These are phyloP conservation scores for Drosophila micromelanica DNA, from an alignment of 1,140 invertebrate genomes.

Conservation along the genomic window DNA sequence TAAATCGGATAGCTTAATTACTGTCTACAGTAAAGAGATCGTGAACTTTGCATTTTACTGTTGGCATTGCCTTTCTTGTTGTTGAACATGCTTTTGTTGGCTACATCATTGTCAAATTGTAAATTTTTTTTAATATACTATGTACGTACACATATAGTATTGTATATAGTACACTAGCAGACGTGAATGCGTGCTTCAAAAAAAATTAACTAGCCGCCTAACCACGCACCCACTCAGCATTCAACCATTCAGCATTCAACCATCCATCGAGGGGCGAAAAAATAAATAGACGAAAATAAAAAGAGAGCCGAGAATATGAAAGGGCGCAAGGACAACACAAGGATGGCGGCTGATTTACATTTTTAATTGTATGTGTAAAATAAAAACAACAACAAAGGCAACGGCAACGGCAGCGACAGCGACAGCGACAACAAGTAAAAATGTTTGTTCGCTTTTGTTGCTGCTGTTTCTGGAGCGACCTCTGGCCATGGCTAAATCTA, in stretches of 20 bases:
- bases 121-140: conserved; percentile 7
- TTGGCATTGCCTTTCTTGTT: neutral
- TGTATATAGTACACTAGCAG: conserved; percentile 12
- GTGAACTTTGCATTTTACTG: neutral
- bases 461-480: conserved; percentile 13
- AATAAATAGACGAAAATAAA: conserved; percentile 7
- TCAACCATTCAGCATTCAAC: conserved; percentile 38
- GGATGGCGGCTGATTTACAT: conserved; percentile 74
- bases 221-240: conserved; percentile 35
- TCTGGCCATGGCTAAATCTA: conserved; percentile 19
- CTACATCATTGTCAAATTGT: conserved; percentile 9
- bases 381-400: conserved; percentile 19
- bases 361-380: conserved; percentile 74
- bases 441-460: neutral
- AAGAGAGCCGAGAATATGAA: conserved; percentile 21
- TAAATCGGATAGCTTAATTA: no score
- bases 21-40: no score
- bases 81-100: conserved; percentile 16
- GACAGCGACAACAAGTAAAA: neutral
- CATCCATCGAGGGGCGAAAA: conserved; percentile 30
- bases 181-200: conserved; percentile 29
- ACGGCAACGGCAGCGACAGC: neutral
- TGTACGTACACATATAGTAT: conserved; percentile 1
- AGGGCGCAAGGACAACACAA: conserved; percentile 34
- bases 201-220: conserved; percentile 6